phyloP scores from a whole-genome alignment of 1,140 invertebrate species.

The Dufourea novaeangliae region DNA sequence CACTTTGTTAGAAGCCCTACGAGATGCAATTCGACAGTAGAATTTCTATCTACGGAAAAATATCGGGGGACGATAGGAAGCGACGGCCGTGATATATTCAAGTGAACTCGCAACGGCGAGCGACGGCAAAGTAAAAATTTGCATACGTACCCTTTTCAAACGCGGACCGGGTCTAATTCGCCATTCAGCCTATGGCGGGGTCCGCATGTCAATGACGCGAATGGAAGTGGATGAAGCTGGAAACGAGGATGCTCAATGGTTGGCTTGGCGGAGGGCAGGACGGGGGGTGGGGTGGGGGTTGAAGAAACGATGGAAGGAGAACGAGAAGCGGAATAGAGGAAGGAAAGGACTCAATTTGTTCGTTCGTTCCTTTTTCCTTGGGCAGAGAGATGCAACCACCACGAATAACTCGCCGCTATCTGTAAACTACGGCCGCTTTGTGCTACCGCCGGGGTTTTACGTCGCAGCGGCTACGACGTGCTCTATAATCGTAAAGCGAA shows the following conservation, averaged over 20 bases:
- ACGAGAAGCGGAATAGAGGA: neutral
- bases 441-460: constrained; percentile 50
- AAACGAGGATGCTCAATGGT: neutral
- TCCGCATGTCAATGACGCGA: constrained; percentile 47
- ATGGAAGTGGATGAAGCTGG: neutral
- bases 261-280: too few relatives aligned
- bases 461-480: constrained; percentile 53
- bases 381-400: constrained; percentile 47
- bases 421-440: constrained; percentile 62
- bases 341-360: constrained; percentile 27
- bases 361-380: constrained; percentile 55
- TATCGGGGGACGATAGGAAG: neutral
- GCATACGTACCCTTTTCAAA: constrained; percentile 42
- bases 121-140: constrained; percentile 52
- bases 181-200: constrained; percentile 49
- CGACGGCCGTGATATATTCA: neutral
- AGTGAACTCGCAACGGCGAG: constrained; percentile 8
- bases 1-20: neutral
- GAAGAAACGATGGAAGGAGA: constrained; percentile 8
- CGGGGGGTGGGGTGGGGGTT: neutral
- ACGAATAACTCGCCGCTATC: constrained; percentile 65
- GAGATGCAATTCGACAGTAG: neutral
- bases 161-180: constrained; percentile 40
- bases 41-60: neutral
- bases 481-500: constrained; percentile 64